Evolutionary conservation across 2,888 invertebrate species (phyloP).

Genomic region (Carpatolechia fugitivella): DNA sequence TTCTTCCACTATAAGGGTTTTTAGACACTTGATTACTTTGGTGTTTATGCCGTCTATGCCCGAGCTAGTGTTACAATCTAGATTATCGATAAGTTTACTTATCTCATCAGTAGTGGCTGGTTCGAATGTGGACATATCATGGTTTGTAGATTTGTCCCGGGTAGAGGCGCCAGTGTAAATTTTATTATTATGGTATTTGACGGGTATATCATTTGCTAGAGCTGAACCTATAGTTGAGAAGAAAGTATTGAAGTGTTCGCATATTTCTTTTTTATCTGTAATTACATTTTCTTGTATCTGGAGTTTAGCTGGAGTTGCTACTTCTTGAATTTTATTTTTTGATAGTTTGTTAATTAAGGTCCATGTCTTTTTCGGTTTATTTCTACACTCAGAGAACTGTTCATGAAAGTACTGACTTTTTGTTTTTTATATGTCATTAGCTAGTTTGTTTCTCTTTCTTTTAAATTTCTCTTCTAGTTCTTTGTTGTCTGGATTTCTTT

Average conservation of each 20-base stretch:
- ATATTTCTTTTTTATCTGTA: background rate
- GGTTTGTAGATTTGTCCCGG: background rate
- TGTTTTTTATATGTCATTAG: too few species aligned
- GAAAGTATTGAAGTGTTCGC: background rate
- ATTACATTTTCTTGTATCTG: background rate
- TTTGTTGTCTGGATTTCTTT: too few species aligned
- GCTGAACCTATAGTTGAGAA: background rate
- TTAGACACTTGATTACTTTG: slow-evolving; percentile 13
- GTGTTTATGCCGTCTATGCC: slow-evolving; percentile 12
- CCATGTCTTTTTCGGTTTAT: too few species aligned
- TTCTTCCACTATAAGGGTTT: background rate
- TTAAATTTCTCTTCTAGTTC: too few species aligned
- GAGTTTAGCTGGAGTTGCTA: background rate
- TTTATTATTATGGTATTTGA: background rate
- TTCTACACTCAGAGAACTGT: too few species aligned
- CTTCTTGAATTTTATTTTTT: too few species aligned
- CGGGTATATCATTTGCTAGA: background rate
- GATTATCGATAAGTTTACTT: background rate
- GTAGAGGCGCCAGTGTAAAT: background rate
- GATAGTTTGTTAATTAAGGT: too few species aligned
- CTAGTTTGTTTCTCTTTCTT: too few species aligned
- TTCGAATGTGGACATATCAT: background rate
- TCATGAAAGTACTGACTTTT: too few species aligned
- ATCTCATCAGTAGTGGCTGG: slow-evolving; percentile 11
- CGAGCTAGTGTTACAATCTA: slow-evolving; percentile 6